phyloP scores from a whole-genome alignment of 2,113 vertebrate genomes.

The Seriola aureovittata region DNA sequence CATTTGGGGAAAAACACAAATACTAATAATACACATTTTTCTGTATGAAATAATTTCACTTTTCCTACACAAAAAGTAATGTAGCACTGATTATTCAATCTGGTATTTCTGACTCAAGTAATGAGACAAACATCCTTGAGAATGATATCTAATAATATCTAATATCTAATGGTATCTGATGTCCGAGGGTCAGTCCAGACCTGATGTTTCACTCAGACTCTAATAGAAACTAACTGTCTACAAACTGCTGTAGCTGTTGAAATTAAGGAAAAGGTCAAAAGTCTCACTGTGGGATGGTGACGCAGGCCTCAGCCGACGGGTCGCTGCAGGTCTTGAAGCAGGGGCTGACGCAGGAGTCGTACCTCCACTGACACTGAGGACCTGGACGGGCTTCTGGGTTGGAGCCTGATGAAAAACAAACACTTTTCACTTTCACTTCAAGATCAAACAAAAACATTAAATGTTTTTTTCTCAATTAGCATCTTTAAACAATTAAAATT shows the following conservation, averaged over 20 bases:
- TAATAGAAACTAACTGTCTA: too few species aligned
- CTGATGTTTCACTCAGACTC: too few species aligned
- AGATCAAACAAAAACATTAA: background rate
- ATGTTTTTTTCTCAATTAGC: too few species aligned
- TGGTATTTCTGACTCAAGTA: background rate
- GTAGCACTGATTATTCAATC: background rate
- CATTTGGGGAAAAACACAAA: too few species aligned
- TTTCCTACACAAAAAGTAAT: background rate
- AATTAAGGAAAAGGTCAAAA: slow-evolving; percentile 19
- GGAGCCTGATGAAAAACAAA: slow-evolving; percentile 81
- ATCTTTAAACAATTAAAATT: too few species aligned
- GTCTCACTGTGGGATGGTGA: slow-evolving; percentile 89
- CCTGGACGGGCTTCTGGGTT: slow-evolving; percentile 72
- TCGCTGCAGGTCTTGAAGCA: slow-evolving; percentile 96
- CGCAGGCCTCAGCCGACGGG: slow-evolving; percentile 87
- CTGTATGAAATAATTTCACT: too few species aligned
- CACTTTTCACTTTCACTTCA: background rate
- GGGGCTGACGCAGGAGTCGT: slow-evolving; percentile 90
- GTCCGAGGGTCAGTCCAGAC: too few species aligned
- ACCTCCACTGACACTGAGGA: slow-evolving; percentile 92
- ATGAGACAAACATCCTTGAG: background rate
- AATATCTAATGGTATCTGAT: too few species aligned
- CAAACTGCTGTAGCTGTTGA: background rate
- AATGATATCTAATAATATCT: too few species aligned
- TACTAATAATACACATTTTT: too few species aligned